phyloP scores from a whole-genome alignment of 2,113 vertebrate genomes.

The Xenotilapia caudafasciata region DNA sequence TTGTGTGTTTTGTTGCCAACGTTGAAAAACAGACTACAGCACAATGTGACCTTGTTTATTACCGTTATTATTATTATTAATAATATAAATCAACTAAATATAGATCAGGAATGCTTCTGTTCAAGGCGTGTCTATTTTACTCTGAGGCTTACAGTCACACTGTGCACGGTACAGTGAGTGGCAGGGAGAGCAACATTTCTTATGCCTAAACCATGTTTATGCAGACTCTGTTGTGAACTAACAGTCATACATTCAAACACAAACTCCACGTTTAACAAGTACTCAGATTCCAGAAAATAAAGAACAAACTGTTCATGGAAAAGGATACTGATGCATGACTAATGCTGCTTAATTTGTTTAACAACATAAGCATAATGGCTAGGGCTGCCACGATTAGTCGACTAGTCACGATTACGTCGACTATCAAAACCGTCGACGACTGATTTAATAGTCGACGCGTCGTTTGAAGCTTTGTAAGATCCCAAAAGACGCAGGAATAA shows the following conservation, averaged over 20 bases:
- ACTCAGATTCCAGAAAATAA: not conserved
- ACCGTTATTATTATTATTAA: not conserved
- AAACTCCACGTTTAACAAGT: not conserved
- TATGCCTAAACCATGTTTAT: not conserved
- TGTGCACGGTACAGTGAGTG: not conserved
- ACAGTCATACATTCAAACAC: not conserved
- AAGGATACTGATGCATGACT: accelerated
- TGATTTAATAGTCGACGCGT: not conserved
- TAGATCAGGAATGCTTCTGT: not conserved
- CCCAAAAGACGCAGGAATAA: accelerated
- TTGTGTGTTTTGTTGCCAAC: not conserved
- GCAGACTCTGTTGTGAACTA: not conserved
- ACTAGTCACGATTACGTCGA: too few species aligned
- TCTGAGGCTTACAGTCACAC: not conserved
- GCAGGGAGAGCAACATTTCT: not conserved
- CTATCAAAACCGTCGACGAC: accelerated
- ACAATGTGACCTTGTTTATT: not conserved
- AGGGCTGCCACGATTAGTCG: not conserved
- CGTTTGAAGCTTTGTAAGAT: not conserved
- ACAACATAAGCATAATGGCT: not conserved
- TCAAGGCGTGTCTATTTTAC: not conserved
- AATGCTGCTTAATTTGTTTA: not conserved
- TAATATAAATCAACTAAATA: not conserved
- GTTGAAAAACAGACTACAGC: not conserved
- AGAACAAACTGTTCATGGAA: not conserved